phyloP scores from a whole-genome alignment of 2,113 vertebrate species.

The Phalacrocorax pelagicus region DNA sequence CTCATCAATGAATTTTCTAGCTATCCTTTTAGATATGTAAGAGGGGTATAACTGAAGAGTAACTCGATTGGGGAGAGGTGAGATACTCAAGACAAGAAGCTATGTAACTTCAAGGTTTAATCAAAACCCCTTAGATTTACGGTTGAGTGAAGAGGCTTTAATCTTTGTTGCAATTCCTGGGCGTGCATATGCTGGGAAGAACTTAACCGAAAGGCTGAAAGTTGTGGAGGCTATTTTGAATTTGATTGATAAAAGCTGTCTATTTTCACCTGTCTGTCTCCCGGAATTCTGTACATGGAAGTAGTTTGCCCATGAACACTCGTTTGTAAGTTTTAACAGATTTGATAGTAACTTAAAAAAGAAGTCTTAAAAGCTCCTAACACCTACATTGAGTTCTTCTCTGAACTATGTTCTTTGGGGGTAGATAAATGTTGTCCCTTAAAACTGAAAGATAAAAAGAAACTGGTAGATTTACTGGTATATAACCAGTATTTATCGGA shows the following conservation, averaged over 20 bases:
- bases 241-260: not conserved
- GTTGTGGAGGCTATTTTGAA: not conserved
- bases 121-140: not conserved
- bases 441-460: not conserved
- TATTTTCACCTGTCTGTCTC: not conserved
- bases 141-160: not conserved
- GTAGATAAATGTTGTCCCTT: not conserved
- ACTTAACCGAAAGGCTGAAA: not conserved
- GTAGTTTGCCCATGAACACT: not conserved
- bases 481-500: not conserved
- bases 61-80: not conserved
- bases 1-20: no score
- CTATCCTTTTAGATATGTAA: not conserved
- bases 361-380: not conserved
- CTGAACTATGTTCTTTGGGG: not conserved
- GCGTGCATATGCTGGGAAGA: not conserved
- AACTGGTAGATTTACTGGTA: no score
- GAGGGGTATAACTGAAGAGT: not conserved
- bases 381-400: not conserved
- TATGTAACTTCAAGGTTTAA: rapidly evolving
- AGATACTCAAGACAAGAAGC: not conserved
- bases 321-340: not conserved
- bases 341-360: not conserved
- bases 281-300: not conserved
- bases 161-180: not conserved